Conservation (phyloP, 2,113 vertebrate species). For the Caretta caretta region DNA sequence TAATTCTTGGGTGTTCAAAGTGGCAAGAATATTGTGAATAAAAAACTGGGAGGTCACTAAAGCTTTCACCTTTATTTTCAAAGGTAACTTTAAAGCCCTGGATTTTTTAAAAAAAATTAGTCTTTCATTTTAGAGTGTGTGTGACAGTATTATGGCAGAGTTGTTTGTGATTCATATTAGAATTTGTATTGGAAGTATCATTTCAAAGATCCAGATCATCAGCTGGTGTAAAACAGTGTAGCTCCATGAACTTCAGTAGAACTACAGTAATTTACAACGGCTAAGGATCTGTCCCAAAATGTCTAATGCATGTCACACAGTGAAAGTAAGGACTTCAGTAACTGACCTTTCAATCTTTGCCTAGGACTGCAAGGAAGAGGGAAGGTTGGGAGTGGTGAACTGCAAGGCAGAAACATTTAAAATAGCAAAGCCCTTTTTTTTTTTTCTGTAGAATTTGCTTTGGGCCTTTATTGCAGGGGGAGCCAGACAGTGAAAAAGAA, state of each 20-base stretch:
- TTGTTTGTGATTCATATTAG: background rate
- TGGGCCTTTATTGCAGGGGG: background rate
- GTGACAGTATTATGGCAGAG: background rate
- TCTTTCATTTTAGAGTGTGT: background rate
- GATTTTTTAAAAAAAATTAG: background rate
- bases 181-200: background rate
- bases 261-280: background rate
- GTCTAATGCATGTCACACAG: background rate
- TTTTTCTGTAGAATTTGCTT: background rate
- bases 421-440: background rate
- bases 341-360: background rate
- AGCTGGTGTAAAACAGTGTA: background rate
- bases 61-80: constrained; percentile 37
- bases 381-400: background rate
- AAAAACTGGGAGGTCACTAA: background rate
- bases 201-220: background rate
- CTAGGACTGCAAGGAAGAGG: constrained; percentile 11
- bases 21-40: background rate
- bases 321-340: background rate
- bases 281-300: background rate
- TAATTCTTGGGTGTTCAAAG: background rate
- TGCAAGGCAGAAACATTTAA: background rate
- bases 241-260: background rate
- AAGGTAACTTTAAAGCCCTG: background rate
- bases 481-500: background rate